Evolutionary conservation across 2,113 vertebrate species (phyloP), one percentile per base, ranked within the genome.

Genomic region (Triplophysa dalaica): DNA sequence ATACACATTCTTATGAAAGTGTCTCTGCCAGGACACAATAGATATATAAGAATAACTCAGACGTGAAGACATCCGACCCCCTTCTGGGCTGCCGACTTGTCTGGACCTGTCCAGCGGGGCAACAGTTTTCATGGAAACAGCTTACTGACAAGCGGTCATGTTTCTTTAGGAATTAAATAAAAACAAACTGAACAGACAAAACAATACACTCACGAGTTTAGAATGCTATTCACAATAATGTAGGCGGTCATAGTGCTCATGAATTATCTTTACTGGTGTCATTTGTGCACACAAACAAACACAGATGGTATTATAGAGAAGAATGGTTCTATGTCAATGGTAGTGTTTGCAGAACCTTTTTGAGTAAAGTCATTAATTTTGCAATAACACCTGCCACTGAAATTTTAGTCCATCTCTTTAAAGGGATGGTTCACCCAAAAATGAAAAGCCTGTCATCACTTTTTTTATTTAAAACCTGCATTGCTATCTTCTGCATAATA

Each of bases 101-200:
- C 62, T 79, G 73, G 75, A 26, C 80, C 22, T 79, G 80, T 26
- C 67, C 50, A 33, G 11, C 33, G n/a, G 19, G 78, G 52, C 10
- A 77, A 26, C 29, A 38, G 62, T 74, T 50, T 12, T 64, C 56
- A 52, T 29, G 64, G 78, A 61, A 66, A 81, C 8, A 21, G 9
- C 56, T 41, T 17, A 26, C 45, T 65, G 69, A 69, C 38, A 38
- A 58, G 62, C n/a, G 26, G 69, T 68, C 48, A 26, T 43, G 38
- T 68, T 8, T 68, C 33, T 33, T 58, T 58, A 26, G 4, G 38
- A 75, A 16, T 52, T 6, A 70, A 41, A 16, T 76, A 7, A 74
- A n/a, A 80, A 61, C 60, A 56, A 12, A 67, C 10, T 24, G 26
- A 76, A 21, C 52, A 50, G 48, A 43, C n/a, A 43, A 60, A 41